Percentiles rank a stretch among this genome's conserved stretches.
Conservation (phyloP, 2,113 vertebrate species). For the Cryptoleucopteryx plumbea region DNA sequence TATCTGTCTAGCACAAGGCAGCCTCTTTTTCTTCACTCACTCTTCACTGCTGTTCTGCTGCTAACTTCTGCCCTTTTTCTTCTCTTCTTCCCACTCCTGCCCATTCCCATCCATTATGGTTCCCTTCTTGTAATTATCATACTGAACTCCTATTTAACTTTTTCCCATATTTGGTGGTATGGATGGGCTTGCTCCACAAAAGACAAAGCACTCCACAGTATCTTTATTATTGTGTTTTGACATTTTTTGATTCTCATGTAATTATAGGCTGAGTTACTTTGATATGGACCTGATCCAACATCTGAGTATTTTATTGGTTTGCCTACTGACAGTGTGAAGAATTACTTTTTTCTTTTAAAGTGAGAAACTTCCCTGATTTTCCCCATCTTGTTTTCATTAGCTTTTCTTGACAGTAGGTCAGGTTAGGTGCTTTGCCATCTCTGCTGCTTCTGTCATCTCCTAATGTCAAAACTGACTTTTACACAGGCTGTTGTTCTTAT, state of each 20-base stretch:
- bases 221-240: background rate
- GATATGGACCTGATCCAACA: slow-evolving; percentile 8
- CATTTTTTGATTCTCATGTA: background rate
- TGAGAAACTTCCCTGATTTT: background rate
- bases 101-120: background rate
- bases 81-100: background rate
- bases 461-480: background rate
- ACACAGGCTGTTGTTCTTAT: background rate
- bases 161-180: slow-evolving; percentile 18
- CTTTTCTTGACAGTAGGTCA: background rate
- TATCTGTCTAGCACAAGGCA: background rate
- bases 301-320: slow-evolving; percentile 10
- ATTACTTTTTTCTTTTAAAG: background rate
- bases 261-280: slow-evolving; percentile 17
- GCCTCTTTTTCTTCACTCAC: background rate
- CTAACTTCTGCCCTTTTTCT: background rate
- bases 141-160: background rate
- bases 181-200: background rate
- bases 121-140: background rate
- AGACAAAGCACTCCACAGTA: background rate
- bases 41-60: background rate
- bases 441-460: background rate
- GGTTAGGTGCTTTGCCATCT: background rate
- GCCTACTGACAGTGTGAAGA: background rate
- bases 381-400: background rate